A percentile compares a stretch with the other conserved stretches of the same genome.
Conservation (phyloP, 2,797 vertebrate genomes). For the Geotrypetes seraphini region DNA sequence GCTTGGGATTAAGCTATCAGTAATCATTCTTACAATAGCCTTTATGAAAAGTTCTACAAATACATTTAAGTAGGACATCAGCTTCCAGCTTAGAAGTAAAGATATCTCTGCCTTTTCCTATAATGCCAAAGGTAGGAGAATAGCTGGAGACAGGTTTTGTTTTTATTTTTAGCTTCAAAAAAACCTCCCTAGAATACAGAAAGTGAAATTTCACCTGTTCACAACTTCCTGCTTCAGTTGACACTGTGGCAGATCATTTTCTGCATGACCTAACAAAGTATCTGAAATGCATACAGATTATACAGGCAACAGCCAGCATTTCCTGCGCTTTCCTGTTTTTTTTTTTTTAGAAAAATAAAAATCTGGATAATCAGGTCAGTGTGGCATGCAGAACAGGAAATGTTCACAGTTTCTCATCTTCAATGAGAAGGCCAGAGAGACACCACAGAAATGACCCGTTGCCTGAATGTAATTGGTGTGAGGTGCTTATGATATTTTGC, state of each 20-base stretch:
- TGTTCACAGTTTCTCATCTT: too few relatives aligned
- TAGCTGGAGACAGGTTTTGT: not conserved
- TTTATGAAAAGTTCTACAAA: too few relatives aligned
- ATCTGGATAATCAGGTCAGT: too few relatives aligned
- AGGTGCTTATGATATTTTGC: too few relatives aligned
- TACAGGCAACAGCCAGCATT: too few relatives aligned
- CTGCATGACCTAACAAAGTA: not conserved
- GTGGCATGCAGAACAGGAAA: too few relatives aligned
- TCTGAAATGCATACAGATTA: not conserved
- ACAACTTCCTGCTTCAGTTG: not conserved
- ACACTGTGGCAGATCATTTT: not conserved
- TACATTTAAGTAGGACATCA: too few relatives aligned
- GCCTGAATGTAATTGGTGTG: too few relatives aligned
- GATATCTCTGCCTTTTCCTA: not conserved
- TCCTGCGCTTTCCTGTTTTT: too few relatives aligned
- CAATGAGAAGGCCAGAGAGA: too few relatives aligned
- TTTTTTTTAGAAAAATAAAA: too few relatives aligned
- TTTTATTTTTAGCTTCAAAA: not conserved
- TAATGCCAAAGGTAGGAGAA: not conserved
- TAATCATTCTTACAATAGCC: not conserved
- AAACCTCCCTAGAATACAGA: not conserved
- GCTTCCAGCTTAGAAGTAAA: not conserved
- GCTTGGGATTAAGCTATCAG: not conserved
- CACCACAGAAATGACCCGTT: too few relatives aligned
- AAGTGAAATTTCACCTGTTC: not conserved